A percentile compares a stretch with the other conserved stretches of the same genome.
Conservation (phyloP, 37 sponge, comb jelly and placozoan species). For the Haliclona indistincta region DNA sequence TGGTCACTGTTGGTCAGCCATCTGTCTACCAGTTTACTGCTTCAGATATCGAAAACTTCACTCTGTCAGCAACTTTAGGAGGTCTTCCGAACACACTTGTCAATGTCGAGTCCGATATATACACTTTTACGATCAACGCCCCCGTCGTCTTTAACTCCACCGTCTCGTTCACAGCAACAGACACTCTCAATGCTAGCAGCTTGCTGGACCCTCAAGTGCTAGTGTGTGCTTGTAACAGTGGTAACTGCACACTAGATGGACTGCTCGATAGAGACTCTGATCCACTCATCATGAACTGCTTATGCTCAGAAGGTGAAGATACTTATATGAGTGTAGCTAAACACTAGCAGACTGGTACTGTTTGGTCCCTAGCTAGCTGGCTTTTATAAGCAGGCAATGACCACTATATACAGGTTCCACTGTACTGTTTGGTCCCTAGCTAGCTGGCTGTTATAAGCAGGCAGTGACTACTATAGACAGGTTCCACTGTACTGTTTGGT, state of each 20-base stretch:
- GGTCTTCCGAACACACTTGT: not conserved
- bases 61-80: slow-evolving; percentile 4
- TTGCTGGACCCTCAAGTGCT: slow-evolving; percentile 16
- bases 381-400: too few relatives aligned
- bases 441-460: too few relatives aligned
- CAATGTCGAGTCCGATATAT: not conserved
- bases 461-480: too few relatives aligned
- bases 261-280: slow-evolving; percentile 5
- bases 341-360: too few relatives aligned
- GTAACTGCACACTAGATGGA: slow-evolving; percentile 55
- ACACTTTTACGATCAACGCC: slow-evolving; percentile 32
- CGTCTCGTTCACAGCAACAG: slow-evolving; percentile 34
- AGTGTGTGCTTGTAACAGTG: slow-evolving; percentile 51
- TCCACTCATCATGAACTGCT: slow-evolving; percentile 30
- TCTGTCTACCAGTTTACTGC: slow-evolving; percentile 13
- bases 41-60: slow-evolving; percentile 3
- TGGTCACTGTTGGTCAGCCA: not conserved
- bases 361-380: too few relatives aligned
- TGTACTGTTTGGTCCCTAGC: too few relatives aligned
- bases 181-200: slow-evolving; percentile 19
- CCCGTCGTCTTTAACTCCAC: not conserved
- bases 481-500: too few relatives aligned
- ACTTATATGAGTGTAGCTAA: too few relatives aligned
- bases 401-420: too few relatives aligned
- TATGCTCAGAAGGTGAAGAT: slow-evolving; percentile 40